A percentile compares a stretch with the other conserved stretches of the same genome.
These are phyloP conservation scores for Orius laevigatus DNA, from an alignment of 1,140 invertebrate genomes.

Conservation along the genomic window DNA sequence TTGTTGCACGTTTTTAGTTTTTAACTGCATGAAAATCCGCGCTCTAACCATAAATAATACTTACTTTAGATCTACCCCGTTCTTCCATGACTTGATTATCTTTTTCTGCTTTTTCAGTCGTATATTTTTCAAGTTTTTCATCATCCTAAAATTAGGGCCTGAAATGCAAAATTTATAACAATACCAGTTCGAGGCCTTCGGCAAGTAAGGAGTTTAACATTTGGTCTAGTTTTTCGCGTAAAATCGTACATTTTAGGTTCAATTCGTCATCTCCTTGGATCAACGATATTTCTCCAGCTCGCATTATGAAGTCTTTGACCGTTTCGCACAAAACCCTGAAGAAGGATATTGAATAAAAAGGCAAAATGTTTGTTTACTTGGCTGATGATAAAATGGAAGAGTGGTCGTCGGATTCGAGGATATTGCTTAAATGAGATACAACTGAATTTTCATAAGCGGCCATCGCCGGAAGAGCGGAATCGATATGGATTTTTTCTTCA, in stretches of 20 bases:
- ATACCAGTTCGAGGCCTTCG: slow-evolving; percentile 30
- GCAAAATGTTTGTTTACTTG: slow-evolving; percentile 34
- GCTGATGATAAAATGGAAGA: slow-evolving; percentile 55
- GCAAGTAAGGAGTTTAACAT: slow-evolving; percentile 54
- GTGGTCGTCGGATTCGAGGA: slow-evolving; percentile 71
- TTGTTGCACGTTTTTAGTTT: no score
- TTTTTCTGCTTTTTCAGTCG: slow-evolving; percentile 43
- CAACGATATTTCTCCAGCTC: slow-evolving; percentile 36
- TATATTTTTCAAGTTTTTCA: slow-evolving; percentile 37
- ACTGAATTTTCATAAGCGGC: slow-evolving; percentile 61
- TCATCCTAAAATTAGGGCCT: slow-evolving; percentile 13
- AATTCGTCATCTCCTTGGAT: slow-evolving; percentile 44
- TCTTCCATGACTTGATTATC: slow-evolving; percentile 27
- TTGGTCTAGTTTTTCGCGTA: slow-evolving; percentile 61
- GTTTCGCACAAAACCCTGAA: slow-evolving; percentile 56
- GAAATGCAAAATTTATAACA: not conserved
- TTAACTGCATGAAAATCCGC: no score
- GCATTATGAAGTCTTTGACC: slow-evolving; percentile 56
- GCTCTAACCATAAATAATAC: no score
- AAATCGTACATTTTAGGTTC: slow-evolving; percentile 47
- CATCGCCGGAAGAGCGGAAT: slow-evolving; percentile 26
- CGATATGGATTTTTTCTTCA: slow-evolving; percentile 33
- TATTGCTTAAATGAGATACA: slow-evolving; percentile 65
- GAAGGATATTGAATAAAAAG: not conserved
- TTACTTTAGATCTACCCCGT: slow-evolving; percentile 3